phyloP scores from a whole-genome alignment of 2,113 vertebrate genomes.

The Thalassarche chlororhynchos region DNA sequence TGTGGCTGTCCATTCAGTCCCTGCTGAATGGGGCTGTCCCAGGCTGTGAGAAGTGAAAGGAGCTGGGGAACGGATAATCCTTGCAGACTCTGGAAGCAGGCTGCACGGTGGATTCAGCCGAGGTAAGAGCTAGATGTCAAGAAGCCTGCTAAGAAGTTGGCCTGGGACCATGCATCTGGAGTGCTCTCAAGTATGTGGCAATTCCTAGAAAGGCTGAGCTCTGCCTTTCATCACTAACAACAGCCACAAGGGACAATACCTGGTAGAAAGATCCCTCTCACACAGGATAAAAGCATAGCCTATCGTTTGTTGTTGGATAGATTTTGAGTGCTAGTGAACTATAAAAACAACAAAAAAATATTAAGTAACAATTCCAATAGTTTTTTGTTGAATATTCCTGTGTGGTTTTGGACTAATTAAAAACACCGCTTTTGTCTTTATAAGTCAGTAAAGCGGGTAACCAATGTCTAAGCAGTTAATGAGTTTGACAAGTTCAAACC shows the following conservation, averaged over 20 bases:
- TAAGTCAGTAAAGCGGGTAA: neutral
- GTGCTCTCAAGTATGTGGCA: neutral
- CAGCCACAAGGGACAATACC: neutral
- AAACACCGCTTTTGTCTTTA: neutral
- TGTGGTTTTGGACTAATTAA: neutral
- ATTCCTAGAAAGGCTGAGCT: conserved; percentile 19
- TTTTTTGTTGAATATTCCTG: neutral
- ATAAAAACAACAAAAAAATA: neutral
- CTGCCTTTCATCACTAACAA: neutral
- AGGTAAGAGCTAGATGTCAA: neutral
- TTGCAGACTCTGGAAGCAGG: neutral
- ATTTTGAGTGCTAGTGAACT: neutral
- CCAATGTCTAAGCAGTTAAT: neutral
- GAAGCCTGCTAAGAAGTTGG: neutral
- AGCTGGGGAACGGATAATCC: neutral
- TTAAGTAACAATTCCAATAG: neutral
- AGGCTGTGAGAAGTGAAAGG: neutral
- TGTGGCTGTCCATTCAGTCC: neutral
- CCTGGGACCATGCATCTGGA: neutral
- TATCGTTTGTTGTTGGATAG: neutral
- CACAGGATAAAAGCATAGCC: neutral
- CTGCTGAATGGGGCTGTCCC: neutral
- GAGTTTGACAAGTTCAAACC: neutral
- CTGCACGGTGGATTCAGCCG: neutral
- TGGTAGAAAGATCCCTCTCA: neutral